Base-by-base conservation (phyloP, 2,113 vertebrate genomes). In the Scomber japonicus region DNA sequence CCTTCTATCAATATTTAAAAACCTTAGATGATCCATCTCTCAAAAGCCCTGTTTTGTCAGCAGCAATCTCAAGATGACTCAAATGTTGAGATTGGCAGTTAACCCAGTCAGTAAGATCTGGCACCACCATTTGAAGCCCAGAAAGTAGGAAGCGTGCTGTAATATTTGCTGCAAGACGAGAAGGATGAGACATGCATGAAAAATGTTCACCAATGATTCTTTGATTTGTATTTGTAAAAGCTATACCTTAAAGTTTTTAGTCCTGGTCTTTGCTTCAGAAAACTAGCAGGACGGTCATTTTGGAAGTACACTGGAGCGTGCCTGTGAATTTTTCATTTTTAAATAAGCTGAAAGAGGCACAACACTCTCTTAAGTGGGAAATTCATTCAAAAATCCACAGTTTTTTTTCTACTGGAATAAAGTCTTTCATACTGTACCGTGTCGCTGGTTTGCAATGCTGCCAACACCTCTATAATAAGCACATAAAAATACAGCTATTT, bases 61-160 rank as follows among this genome's bases (percentile, higher is more conserved):
- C 68, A 61, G 45, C 10, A 21, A 75, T 73, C 62, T 79, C 19
- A 11, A 64, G 1, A 49, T 71, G 61, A 60, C 1, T 59, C 4
- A n/a, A 75, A 71, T n/a, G n/a, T 3, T 31, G 53, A 64, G 77
- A 74, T 86, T 88, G 85, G 35, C 65, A 19, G 57, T 79, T 83
- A 75, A 89, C 56, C 78, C 63, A 78, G 83, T 84, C 90, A 82
- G 12, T 86, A 78, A 78, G 61, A 51, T 5, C 14, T 11, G 57
- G 19, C 7, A 5, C 13, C 21, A 56, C 46, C 19, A 24, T 21
- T 21, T 53, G n/a, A 4, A 12, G 55, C 80, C 21, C 1, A 21
- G 24, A 27, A 27, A 3, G 55, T 19, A 3, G 3, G 64, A 45
- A 63, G 30, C 31, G 31, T 21, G 3, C n/a, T 53, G 44, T 55